Percentiles rank a stretch among this genome's conserved stretches.
phyloP scores from a whole-genome alignment of 1,140 invertebrate genomes.

The Pseudoatta argentina region DNA sequence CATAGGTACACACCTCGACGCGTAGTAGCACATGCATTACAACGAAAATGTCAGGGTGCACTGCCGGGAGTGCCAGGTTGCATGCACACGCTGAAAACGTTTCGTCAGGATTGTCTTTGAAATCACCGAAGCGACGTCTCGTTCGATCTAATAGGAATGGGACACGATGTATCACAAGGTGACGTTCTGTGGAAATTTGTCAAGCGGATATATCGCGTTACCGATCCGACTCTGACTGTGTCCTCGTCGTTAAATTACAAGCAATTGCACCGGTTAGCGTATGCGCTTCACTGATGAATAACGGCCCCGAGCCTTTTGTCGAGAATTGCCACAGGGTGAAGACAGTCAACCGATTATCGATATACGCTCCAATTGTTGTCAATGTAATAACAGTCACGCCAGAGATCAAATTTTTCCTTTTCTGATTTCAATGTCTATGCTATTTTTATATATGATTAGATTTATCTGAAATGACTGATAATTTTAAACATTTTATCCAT shows the following conservation, averaged over 20 bases:
- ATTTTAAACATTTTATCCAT: background rate
- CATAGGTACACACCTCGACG: background rate
- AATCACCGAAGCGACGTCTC: slow-evolving; percentile 38
- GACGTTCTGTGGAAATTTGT: slow-evolving; percentile 51
- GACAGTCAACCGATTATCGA: slow-evolving; percentile 55
- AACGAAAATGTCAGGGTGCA: slow-evolving; percentile 1
- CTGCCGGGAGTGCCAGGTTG: background rate
- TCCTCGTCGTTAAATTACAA: slow-evolving; percentile 62
- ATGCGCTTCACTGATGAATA: slow-evolving; percentile 50
- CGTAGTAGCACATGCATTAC: background rate
- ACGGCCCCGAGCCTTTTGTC: slow-evolving; percentile 55
- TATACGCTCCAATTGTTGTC: slow-evolving; percentile 40
- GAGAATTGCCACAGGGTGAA: slow-evolving; percentile 43
- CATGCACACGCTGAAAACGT: slow-evolving; percentile 36
- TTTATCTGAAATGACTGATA: background rate
- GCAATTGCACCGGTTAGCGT: slow-evolving; percentile 24
- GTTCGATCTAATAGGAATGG: slow-evolving; percentile 56
- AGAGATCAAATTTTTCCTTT: background rate
- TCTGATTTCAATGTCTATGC: background rate
- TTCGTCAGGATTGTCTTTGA: slow-evolving; percentile 44
- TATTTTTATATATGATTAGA: background rate
- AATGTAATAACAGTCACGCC: slow-evolving; percentile 36
- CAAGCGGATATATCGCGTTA: slow-evolving; percentile 55
- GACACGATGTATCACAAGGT: slow-evolving; percentile 59
- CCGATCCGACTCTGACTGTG: slow-evolving; percentile 33